These are phyloP conservation scores for Apamea sordens DNA, from an alignment of 2,888 invertebrate species.

Conservation along the genomic window DNA sequence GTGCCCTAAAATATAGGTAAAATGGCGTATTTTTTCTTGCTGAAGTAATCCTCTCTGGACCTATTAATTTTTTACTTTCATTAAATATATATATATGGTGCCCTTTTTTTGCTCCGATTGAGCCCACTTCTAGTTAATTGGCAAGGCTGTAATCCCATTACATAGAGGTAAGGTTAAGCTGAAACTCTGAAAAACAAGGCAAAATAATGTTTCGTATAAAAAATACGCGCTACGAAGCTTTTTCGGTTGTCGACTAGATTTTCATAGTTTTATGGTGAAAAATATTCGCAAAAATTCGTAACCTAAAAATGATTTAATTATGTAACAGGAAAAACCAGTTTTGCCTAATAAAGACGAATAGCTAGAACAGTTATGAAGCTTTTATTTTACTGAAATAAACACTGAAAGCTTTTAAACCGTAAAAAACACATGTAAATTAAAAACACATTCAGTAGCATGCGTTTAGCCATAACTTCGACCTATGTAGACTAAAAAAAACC, in stretches of 20 bases:
- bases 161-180: slow-evolving; percentile 15
- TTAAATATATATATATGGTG: slow-evolving; percentile 25
- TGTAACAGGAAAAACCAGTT: background rate
- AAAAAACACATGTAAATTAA: background rate
- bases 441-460: background rate
- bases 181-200: slow-evolving; percentile 38
- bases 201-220: slow-evolving; percentile 8
- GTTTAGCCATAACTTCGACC: background rate
- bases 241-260: background rate
- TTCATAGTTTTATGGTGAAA: slow-evolving; percentile 5
- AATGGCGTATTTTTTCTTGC: slow-evolving; percentile 29
- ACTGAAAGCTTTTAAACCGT: slow-evolving; percentile 13
- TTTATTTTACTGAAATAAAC: slow-evolving; percentile 9
- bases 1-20: slow-evolving; percentile 15
- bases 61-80: slow-evolving; percentile 23
- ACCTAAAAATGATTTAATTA: background rate
- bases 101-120: slow-evolving; percentile 27
- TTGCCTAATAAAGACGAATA: slow-evolving; percentile 24
- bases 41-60: slow-evolving; percentile 26
- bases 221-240: slow-evolving; percentile 5
- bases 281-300: background rate
- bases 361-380: background rate
- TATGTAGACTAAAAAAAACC: background rate
- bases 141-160: slow-evolving; percentile 39
- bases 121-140: slow-evolving; percentile 39